Percentiles rank a stretch among this genome's conserved stretches.
Evolutionary conservation across 2,888 invertebrate species (phyloP).

Genomic region (Epirrhoe tristata): DNA sequence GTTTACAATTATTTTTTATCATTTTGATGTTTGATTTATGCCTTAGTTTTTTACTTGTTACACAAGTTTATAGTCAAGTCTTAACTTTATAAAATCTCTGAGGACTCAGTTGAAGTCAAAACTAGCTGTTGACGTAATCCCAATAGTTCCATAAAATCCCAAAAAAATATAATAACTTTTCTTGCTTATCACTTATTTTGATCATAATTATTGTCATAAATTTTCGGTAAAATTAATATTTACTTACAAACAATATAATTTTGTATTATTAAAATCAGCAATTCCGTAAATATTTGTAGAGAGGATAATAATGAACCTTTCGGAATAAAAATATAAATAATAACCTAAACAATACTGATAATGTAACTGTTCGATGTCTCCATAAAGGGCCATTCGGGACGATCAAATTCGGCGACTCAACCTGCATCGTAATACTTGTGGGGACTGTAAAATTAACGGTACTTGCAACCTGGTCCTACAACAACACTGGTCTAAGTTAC

Average conservation of each 20-base stretch:
- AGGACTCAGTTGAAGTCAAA: no score
- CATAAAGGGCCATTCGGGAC: slow-evolving; percentile 59
- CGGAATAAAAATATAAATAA: slow-evolving; percentile 5
- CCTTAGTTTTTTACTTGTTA: no score
- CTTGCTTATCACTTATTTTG: no score
- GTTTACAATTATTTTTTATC: neutral
- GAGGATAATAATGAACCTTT: slow-evolving; percentile 2
- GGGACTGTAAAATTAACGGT: slow-evolving; percentile 75
- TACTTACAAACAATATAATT: neutral
- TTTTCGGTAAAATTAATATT: no score
- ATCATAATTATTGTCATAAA: no score
- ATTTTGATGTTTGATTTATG: neutral
- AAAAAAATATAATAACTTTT: no score
- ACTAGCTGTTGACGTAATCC: no score
- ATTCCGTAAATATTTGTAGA: neutral
- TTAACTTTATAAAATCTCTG: no score
- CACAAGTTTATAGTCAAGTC: no score
- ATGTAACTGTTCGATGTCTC: slow-evolving; percentile 51
- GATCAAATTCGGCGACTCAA: slow-evolving; percentile 62
- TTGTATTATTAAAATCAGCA: neutral
- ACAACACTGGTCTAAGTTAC: slow-evolving; percentile 45
- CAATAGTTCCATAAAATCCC: no score
- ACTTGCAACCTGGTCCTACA: slow-evolving; percentile 55
- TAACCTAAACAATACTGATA: slow-evolving; percentile 37
- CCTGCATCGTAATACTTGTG: slow-evolving; percentile 71